Percentiles rank a stretch among this genome's conserved stretches.
Conservation (phyloP, 2,888 invertebrate genomes). For the Crossocerus cetratus region DNA sequence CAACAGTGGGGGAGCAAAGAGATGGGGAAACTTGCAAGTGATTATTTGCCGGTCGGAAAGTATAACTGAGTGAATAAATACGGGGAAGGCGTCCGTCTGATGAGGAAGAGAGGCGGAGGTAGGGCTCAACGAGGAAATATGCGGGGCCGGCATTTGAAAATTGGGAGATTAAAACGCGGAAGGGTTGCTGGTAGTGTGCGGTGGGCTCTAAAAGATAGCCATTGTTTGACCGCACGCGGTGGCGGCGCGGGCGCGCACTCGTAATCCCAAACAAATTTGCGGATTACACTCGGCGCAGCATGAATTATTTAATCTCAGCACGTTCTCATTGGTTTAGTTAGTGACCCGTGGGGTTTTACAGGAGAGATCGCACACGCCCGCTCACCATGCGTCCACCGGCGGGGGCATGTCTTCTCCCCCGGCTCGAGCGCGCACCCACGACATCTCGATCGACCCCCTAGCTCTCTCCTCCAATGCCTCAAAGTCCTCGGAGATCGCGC, state of each 20-base stretch:
- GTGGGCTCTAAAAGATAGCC: constrained; percentile 61
- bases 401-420: constrained; percentile 30
- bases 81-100: neutral
- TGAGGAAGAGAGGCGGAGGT: neutral
- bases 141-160: constrained; percentile 31
- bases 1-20: neutral
- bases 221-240: constrained; percentile 70
- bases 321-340: constrained; percentile 70
- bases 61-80: neutral
- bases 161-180: constrained; percentile 56
- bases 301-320: constrained; percentile 74
- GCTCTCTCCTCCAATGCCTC: constrained; percentile 3
- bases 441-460: constrained; percentile 14
- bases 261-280: constrained; percentile 75
- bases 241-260: constrained; percentile 60
- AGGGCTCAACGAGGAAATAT: neutral
- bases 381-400: constrained; percentile 50
- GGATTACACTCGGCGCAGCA: constrained; percentile 74
- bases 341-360: constrained; percentile 64
- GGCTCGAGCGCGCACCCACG: constrained; percentile 27
- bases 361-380: constrained; percentile 62
- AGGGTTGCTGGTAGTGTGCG: constrained; percentile 33
- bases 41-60: neutral
- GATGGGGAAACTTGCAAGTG: neutral
- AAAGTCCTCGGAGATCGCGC: no score